Evolutionary conservation across 2,113 vertebrate species (phyloP).

Genomic region (Emydura subglobosa): DNA sequence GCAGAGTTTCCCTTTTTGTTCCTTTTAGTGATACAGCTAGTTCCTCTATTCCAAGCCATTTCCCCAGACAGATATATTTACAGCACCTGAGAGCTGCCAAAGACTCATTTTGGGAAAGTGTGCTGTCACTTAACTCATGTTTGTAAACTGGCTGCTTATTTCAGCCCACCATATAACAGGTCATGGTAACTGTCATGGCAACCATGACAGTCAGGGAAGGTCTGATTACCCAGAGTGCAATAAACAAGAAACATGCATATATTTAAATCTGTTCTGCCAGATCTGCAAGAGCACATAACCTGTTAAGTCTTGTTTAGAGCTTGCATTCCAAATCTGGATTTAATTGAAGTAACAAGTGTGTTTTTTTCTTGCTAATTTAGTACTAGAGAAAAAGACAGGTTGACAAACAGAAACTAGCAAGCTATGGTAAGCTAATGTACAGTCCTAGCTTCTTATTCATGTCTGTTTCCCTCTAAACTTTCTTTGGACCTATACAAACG

Average conservation of each 20-base stretch:
- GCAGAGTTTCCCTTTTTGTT: constrained; percentile 42
- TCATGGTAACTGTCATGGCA: neutral
- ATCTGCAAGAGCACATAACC: neutral
- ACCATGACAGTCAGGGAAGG: neutral
- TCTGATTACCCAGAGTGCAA: neutral
- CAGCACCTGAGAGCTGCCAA: neutral
- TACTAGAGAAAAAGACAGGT: neutral
- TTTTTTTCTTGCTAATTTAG: neutral
- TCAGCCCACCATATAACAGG: neutral
- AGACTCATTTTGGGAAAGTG: neutral
- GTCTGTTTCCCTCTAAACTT: neutral
- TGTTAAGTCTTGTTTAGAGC: neutral
- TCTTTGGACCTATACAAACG: neutral
- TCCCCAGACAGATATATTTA: neutral
- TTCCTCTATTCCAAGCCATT: constrained; percentile 47
- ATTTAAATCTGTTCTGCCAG: neutral
- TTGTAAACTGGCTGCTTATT: neutral
- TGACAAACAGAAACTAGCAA: neutral
- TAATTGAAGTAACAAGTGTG: neutral
- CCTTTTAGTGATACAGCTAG: constrained; percentile 59
- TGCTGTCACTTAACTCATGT: constrained; percentile 50
- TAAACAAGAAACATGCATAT: neutral
- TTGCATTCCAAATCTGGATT: neutral
- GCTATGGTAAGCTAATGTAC: neutral
- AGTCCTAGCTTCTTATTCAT: neutral